Base-by-base conservation (phyloP, 2,888 invertebrate species). In the Empis stercorea region DNA sequence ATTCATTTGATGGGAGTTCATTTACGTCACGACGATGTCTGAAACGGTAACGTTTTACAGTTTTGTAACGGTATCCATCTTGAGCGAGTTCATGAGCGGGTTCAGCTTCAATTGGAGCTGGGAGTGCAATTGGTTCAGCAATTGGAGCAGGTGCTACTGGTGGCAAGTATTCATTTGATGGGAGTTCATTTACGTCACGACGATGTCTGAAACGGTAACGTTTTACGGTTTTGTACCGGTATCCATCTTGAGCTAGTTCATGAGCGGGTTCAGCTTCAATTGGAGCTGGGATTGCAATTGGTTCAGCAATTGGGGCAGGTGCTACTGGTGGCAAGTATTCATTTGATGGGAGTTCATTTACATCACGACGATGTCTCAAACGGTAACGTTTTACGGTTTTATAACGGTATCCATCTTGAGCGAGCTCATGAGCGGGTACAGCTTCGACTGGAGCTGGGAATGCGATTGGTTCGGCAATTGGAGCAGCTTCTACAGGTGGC, bases 81-180 rank as follows among this genome's bases (percentile, higher is more conserved):
- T 15, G 59, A 14, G 61, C 59, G 11, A 64, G 54, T 47, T 57
- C 56, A 44, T 61, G 63, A 15, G 59, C 60, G 27, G 60, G 62
- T 54, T 15, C 37, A 16, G 37, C 3, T 16, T 15, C 37, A n/a
- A 15, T 13, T 13, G 59, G 60, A 0, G 57, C 62, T 55, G 61
- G 60, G 48, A 37, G 48, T 38, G 51, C 52, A 10, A 52, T 57
- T 11, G 52, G 54, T 48, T 54, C 54, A 14, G 1, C 53, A 13
- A n/a, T 11, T 11, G 45, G 38, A 47, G 37, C 43, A 2, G 50
- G 20, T 17, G 43, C 44, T n/a, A 30, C 38, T 7, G 51, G 51
- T 2, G 53, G 50, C 14, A 52, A 36, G 6, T 52, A 53, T 51
- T 51, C 46, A n/a, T 37, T 27, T 15, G 41, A 30, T 54, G 32